phyloP scores from a whole-genome alignment of 2,113 vertebrate species.

The Coptodon rendalli region DNA sequence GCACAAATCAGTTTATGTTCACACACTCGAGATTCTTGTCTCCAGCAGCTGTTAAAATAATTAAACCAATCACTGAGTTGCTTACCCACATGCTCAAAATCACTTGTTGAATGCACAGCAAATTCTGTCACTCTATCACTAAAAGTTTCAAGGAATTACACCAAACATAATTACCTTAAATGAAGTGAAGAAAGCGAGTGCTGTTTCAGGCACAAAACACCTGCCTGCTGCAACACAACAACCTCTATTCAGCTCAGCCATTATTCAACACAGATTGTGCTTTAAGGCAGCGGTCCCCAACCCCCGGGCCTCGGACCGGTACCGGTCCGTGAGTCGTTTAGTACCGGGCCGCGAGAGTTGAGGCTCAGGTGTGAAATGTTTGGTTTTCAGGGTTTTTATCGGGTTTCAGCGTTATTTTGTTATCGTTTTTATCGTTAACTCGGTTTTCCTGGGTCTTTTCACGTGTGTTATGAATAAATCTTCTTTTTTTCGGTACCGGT shows the following conservation, averaged over 20 bases:
- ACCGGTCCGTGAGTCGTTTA: too few relatives aligned
- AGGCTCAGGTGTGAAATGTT: too few relatives aligned
- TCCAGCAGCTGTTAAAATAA: not conserved
- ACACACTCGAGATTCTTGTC: not conserved
- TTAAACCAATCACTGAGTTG: not conserved
- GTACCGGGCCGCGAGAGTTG: too few relatives aligned
- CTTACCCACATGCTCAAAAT: not conserved
- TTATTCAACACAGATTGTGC: not conserved
- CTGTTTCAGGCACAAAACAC: not conserved
- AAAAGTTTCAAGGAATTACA: not conserved
- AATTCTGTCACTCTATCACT: not conserved
- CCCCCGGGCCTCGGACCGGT: too few relatives aligned
- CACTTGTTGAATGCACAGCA: not conserved
- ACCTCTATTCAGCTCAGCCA: not conserved
- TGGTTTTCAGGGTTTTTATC: too few relatives aligned
- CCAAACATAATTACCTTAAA: not conserved
- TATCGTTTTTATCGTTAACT: too few relatives aligned
- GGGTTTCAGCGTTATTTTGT: too few relatives aligned
- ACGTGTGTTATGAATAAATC: too few relatives aligned
- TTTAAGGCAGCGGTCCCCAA: too few relatives aligned
- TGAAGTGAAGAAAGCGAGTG: not conserved
- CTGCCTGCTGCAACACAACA: not conserved
- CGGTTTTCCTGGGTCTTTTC: too few relatives aligned
- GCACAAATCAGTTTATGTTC: fast-evolving
- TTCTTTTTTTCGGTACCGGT: too few relatives aligned